Evolutionary conservation across 2,888 invertebrate species (phyloP).

Genomic region (Steinernema scapterisci): DNA sequence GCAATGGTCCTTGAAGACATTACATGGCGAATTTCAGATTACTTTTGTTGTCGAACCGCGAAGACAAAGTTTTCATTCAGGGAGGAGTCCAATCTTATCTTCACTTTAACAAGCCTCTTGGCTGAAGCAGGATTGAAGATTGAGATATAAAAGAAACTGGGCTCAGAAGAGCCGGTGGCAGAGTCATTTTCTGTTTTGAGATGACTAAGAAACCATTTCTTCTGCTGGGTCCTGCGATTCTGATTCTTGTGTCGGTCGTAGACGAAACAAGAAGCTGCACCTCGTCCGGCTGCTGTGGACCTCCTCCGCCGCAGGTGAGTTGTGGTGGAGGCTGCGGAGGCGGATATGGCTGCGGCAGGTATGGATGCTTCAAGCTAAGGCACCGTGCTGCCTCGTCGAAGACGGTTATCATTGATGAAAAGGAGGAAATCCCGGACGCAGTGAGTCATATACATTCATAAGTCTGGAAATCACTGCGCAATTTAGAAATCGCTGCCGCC

Average conservation of each 20-base stretch:
- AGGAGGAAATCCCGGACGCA: slow-evolving; percentile 36
- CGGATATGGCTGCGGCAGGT: slow-evolving; percentile 53
- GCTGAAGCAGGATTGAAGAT: neutral
- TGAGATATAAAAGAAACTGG: neutral
- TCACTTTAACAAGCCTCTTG: neutral
- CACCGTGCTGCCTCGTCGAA: slow-evolving; percentile 56
- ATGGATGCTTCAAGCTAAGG: slow-evolving; percentile 58
- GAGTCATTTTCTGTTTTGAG: neutral
- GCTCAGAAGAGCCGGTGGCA: no score
- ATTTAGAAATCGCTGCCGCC: neutral
- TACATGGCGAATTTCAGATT: neutral
- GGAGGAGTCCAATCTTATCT: slow-evolving; percentile 17
- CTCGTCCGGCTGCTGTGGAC: slow-evolving; percentile 55
- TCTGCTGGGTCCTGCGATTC: neutral
- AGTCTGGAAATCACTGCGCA: no score
- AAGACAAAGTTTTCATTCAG: neutral
- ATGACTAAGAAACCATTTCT: neutral
- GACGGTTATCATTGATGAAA: slow-evolving; percentile 47
- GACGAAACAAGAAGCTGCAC: neutral
- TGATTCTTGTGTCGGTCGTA: neutral
- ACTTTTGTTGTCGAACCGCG: neutral
- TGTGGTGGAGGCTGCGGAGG: slow-evolving; percentile 40
- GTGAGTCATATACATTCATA: neutral
- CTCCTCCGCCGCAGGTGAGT: slow-evolving; percentile 51
- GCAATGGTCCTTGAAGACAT: slow-evolving; percentile 14